Evolutionary conservation across 2,797 vertebrate genomes (phyloP).

Genomic region (Sebastes kiyomatsui): DNA sequence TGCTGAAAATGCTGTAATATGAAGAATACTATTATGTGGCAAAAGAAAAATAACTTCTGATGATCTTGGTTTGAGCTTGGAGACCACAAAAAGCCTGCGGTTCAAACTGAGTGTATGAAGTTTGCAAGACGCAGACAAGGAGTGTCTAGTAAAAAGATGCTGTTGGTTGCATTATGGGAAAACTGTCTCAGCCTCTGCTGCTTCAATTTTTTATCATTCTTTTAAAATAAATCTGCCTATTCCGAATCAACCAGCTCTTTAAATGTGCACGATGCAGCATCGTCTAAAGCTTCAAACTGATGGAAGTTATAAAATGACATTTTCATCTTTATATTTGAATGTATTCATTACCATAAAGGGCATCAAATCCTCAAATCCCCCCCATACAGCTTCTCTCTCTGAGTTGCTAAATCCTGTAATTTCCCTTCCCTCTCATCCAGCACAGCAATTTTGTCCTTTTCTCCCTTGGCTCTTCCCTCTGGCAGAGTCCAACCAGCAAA

Average conservation of each 20-base stretch:
- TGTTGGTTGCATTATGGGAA: not conserved
- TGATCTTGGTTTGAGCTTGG: not conserved
- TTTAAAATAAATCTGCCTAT: not conserved
- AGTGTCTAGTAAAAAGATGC: not conserved
- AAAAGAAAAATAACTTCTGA: not conserved
- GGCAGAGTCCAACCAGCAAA: slow-evolving; percentile 37
- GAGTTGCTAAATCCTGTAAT: not conserved
- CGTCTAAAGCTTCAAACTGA: not conserved
- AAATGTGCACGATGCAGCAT: not conserved
- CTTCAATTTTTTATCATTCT: not conserved
- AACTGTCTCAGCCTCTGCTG: not conserved
- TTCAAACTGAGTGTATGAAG: not conserved
- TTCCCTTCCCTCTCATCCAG: slow-evolving; percentile 15
- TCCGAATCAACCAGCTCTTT: not conserved
- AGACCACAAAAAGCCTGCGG: not conserved
- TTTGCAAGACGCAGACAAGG: not conserved
- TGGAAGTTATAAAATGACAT: not conserved
- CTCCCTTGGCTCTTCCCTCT: slow-evolving; percentile 21
- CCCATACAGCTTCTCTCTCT: not conserved
- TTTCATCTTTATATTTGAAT: not conserved
- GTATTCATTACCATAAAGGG: not conserved
- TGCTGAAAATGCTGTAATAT: not conserved
- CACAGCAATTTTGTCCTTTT: slow-evolving; percentile 18
- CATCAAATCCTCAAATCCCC: not conserved
- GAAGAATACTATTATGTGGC: not conserved